Evolutionary conservation across 2,113 vertebrate genomes (phyloP).

Genomic region (Pholis gunnellus): DNA sequence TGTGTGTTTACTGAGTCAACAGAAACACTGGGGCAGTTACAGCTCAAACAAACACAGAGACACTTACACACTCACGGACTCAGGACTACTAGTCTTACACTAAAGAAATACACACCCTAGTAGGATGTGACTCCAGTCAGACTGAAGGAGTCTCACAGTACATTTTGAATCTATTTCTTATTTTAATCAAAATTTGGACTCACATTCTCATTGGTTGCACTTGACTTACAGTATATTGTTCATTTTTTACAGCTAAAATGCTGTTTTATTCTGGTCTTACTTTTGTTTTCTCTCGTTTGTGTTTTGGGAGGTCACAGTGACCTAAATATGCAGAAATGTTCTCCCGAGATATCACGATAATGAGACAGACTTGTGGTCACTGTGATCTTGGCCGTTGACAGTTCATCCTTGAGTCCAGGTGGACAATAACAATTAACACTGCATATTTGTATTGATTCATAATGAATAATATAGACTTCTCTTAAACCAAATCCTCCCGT

Average conservation of each 20-base stretch:
- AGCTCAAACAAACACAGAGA: constrained; percentile 19
- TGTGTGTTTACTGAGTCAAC: constrained; percentile 43
- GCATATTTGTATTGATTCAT: too few relatives aligned
- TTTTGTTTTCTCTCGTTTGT: constrained; percentile 22
- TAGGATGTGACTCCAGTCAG: constrained; percentile 12
- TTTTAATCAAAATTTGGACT: not conserved
- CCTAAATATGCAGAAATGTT: too few relatives aligned
- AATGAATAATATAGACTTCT: too few relatives aligned
- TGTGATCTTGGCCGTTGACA: not conserved
- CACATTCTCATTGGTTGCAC: not conserved
- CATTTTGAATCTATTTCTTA: not conserved
- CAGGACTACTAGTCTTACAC: not conserved
- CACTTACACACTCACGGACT: not conserved
- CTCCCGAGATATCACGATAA: too few relatives aligned
- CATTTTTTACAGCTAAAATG: constrained; percentile 17
- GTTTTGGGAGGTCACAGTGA: too few relatives aligned
- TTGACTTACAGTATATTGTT: not conserved
- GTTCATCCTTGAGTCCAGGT: not conserved
- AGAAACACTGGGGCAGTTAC: constrained; percentile 26
- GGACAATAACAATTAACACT: too few relatives aligned
- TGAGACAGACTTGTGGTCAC: not conserved
- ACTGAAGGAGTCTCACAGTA: not conserved
- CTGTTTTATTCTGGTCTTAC: constrained; percentile 12
- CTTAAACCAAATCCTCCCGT: too few relatives aligned
- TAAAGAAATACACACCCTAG: constrained; percentile 43